Evolutionary conservation across 2,797 vertebrate genomes (phyloP).

Genomic region (Mycteria americana): DNA sequence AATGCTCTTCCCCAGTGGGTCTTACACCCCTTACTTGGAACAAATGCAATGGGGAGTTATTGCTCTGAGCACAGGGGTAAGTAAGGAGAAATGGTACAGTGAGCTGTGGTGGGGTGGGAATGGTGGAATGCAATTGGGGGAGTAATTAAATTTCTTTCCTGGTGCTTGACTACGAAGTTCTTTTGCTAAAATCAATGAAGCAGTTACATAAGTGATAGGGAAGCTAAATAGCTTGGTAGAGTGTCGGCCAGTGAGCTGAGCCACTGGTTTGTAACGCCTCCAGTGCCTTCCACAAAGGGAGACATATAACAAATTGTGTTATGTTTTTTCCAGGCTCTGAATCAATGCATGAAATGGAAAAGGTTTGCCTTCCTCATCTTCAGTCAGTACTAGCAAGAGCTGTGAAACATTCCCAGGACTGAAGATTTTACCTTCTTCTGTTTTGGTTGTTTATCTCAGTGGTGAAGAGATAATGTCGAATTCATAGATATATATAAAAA

Average conservation of each 20-base stretch:
- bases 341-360: neutral
- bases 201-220: neutral
- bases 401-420: neutral
- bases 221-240: neutral
- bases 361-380: neutral
- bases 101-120: neutral
- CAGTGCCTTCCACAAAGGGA: neutral
- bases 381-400: neutral
- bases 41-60: neutral
- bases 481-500: neutral
- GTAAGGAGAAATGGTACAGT: neutral
- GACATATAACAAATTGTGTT: neutral
- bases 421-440: neutral
- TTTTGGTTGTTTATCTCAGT: neutral
- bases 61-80: neutral
- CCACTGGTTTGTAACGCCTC: neutral
- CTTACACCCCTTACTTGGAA: neutral
- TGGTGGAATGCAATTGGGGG: neutral
- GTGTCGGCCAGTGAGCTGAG: neutral
- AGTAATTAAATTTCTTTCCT: neutral
- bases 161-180: neutral
- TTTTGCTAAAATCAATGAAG: neutral
- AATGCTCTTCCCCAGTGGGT: neutral
- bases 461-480: neutral
- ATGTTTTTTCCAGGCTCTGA: neutral